phyloP scores from a whole-genome alignment of 2,888 invertebrate genomes.

The Meganola albula region DNA sequence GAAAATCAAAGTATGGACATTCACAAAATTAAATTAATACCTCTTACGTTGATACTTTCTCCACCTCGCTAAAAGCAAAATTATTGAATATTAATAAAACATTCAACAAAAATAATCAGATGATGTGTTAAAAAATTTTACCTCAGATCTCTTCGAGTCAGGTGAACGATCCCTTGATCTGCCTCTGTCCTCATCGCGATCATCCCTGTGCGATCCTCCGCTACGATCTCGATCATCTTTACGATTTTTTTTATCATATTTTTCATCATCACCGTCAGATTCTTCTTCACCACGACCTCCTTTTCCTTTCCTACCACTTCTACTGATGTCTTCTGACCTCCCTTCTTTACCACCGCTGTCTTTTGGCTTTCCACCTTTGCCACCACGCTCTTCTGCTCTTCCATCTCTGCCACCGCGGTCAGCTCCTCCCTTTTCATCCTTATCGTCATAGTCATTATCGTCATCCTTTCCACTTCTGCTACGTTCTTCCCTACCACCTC shows the following conservation, averaged over 20 bases:
- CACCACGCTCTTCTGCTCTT: not conserved
- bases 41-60: constrained; percentile 13
- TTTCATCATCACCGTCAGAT: not conserved
- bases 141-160: not conserved
- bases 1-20: too few relatives aligned
- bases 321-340: not conserved
- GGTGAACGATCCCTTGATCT: not conserved
- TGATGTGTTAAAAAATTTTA: not conserved
- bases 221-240: not conserved
- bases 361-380: constrained; percentile 5
- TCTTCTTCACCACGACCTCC: not conserved
- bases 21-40: constrained; percentile 6
- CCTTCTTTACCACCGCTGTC: constrained; percentile 8
- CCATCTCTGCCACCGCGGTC: constrained; percentile 8
- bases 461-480: constrained; percentile 9
- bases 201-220: not conserved
- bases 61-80: constrained; percentile 1
- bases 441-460: constrained; percentile 6
- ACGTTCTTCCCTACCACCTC: too few relatives aligned
- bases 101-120: not conserved
- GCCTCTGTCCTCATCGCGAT: not conserved
- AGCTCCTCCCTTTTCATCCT: constrained; percentile 10
- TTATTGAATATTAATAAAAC: too few relatives aligned
- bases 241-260: not conserved
- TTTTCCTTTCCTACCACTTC: not conserved